Conservation (phyloP, 2,797 vertebrate genomes). For the Eremophila alpestris region DNA sequence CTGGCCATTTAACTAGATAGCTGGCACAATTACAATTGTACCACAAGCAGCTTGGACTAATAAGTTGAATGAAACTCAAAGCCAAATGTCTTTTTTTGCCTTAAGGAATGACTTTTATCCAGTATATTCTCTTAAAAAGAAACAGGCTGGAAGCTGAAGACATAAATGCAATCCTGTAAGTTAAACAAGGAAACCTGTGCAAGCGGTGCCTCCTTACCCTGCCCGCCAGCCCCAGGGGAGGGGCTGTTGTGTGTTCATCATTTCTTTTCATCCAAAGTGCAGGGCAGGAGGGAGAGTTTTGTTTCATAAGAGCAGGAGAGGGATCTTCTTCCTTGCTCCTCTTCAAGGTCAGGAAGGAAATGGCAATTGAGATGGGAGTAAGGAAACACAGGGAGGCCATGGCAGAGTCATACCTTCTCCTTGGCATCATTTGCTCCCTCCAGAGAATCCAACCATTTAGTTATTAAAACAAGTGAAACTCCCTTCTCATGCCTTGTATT, state of each 20-base stretch:
- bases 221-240: background rate
- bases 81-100: constrained; percentile 34
- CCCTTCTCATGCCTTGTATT: background rate
- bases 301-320: background rate
- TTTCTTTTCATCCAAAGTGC: background rate
- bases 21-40: constrained; percentile 30
- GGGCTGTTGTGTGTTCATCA: background rate
- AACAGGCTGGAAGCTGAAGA: constrained; percentile 49
- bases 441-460: background rate
- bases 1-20: constrained; percentile 21
- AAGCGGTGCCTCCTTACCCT: background rate
- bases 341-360: background rate
- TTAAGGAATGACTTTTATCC: constrained; percentile 55
- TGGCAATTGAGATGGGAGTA: background rate
- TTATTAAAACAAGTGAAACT: background rate
- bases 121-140: constrained; percentile 53
- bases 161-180: constrained; percentile 11
- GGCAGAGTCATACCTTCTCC: background rate
- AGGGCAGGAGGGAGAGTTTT: background rate
- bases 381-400: fast-evolving
- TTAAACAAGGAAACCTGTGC: background rate
- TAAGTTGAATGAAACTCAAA: constrained; percentile 56
- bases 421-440: background rate
- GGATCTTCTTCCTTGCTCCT: background rate
- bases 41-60: constrained; percentile 62